These are phyloP conservation scores for Drosophila carrolli DNA, from an alignment of 1,140 invertebrate species.

Conservation along the genomic window DNA sequence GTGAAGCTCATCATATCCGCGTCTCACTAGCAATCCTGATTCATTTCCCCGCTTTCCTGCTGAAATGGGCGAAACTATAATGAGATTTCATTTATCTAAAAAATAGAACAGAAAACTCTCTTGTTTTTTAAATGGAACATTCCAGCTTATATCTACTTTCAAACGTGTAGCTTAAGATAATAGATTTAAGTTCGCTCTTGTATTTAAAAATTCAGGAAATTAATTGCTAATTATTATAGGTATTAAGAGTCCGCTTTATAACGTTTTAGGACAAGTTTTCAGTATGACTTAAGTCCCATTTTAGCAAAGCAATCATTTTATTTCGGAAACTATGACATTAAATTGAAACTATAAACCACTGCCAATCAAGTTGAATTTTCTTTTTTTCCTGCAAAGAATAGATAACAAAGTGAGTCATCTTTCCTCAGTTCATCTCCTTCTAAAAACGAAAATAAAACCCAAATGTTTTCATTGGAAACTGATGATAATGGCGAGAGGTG, in stretches of 20 bases:
- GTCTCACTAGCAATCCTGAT: background rate
- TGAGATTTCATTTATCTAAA: no score
- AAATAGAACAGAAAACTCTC: no score
- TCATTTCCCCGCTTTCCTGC: background rate
- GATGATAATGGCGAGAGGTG: background rate
- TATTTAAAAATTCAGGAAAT: no score
- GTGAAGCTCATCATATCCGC: slow-evolving; percentile 84
- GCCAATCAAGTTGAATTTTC: slow-evolving; percentile 6
- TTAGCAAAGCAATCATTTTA: no score
- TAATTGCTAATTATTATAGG: no score
- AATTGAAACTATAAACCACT: background rate
- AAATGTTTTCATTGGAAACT: slow-evolving; percentile 71
- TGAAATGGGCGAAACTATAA: background rate
- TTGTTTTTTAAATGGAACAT: background rate
- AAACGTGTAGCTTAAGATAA: no score
- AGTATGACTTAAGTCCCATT: no score
- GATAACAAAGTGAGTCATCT: slow-evolving; percentile 16
- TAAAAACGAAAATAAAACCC: slow-evolving; percentile 57
- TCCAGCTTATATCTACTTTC: background rate
- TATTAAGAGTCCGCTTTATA: no score
- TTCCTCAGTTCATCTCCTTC: background rate
- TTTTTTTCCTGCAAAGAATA: background rate
- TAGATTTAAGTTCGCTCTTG: no score
- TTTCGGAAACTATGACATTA: no score
- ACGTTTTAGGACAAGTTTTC: no score